A percentile compares a stretch with the other conserved stretches of the same genome.
Conservation (phyloP, 1,140 invertebrate genomes). For the Ceratitis capitata region DNA sequence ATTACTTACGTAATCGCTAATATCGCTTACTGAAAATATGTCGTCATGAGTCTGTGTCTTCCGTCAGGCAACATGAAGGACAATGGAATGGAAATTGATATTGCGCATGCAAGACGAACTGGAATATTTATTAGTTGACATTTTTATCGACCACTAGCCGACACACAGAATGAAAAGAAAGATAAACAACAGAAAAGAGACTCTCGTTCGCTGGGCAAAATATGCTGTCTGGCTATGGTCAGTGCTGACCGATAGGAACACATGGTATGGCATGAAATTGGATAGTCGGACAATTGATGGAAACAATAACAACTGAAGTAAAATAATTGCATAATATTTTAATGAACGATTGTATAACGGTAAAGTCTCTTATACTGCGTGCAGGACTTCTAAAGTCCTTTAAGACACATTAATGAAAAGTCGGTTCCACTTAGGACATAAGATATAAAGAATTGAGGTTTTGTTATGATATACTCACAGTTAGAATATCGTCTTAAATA, state of each 20-base stretch:
- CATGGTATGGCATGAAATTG: background rate
- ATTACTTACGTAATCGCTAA: background rate
- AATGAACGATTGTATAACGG: background rate
- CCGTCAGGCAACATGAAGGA: background rate
- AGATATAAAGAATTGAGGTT: too few relatives aligned
- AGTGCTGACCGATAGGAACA: background rate
- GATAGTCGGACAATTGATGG: background rate
- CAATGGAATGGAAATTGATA: conserved; percentile 40
- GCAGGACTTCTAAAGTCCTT: background rate
- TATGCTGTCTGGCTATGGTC: background rate
- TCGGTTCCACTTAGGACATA: too few relatives aligned
- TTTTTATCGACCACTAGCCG: conserved; percentile 33
- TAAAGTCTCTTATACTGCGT: background rate
- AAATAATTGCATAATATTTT: background rate
- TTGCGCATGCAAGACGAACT: background rate
- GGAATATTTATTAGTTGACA: conserved; percentile 37
- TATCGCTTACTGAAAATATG: background rate
- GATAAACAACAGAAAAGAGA: background rate
- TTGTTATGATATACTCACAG: too few relatives aligned
- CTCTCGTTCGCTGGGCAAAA: background rate
- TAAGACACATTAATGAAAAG: too few relatives aligned
- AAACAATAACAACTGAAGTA: background rate
- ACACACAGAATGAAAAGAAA: background rate
- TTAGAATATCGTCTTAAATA: background rate
- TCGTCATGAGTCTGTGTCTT: background rate